Conservation (phyloP, 1,140 invertebrate species). For the Ceratosolen fusciceps region DNA sequence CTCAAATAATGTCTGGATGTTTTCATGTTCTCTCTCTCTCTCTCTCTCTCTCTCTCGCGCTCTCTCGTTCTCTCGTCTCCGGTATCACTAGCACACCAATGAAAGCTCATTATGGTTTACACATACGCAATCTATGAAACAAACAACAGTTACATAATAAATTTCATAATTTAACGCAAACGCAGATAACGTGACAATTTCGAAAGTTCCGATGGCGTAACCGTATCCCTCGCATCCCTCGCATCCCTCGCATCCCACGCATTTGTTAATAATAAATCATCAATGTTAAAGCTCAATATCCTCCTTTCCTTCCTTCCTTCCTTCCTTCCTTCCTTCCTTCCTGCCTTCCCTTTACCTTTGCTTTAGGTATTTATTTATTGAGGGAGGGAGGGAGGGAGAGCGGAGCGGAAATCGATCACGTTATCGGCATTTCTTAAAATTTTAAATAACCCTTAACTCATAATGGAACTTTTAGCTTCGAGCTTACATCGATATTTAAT, state of each 20-base stretch:
- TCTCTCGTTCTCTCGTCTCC: not conserved
- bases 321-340: no score
- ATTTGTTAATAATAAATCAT: no score
- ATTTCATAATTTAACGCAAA: not conserved
- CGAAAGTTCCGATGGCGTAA: no score
- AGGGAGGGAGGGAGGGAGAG: no score
- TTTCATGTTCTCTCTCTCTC: not conserved
- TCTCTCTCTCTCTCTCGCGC: not conserved
- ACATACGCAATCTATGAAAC: slow-evolving; percentile 26
- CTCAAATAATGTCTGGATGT: slow-evolving; percentile 33
- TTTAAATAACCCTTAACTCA: not conserved
- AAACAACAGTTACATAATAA: slow-evolving; percentile 26
- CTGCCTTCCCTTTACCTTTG: no score
- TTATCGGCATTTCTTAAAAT: slow-evolving; percentile 1
- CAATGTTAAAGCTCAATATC: no score
- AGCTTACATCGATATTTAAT: not conserved
- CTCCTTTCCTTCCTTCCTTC: no score
- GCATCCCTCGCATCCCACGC: no score
- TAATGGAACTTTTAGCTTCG: not conserved
- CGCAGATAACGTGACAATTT: slow-evolving; percentile 2
- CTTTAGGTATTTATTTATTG: no score
- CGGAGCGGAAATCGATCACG: not conserved
- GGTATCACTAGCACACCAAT: slow-evolving; percentile 14
- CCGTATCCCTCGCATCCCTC: no score
- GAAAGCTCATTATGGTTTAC: slow-evolving; percentile 1